Base-by-base conservation (phyloP, 2,797 vertebrate genomes). In the Zalophus californianus region DNA sequence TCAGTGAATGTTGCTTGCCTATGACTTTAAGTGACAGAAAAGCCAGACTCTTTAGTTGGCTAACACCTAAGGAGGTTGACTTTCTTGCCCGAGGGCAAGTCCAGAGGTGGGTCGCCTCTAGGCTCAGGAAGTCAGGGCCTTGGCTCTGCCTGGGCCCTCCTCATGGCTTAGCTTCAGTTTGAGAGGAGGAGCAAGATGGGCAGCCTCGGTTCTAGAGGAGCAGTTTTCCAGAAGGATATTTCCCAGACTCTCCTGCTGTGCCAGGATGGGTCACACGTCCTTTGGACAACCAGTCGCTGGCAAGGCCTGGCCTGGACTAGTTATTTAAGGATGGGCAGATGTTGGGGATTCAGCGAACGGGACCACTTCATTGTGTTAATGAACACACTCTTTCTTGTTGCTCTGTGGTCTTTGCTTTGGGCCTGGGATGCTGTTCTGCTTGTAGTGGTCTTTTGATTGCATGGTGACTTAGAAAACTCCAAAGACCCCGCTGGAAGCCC, bases 121-220 rank as follows among this genome's bases (percentile, higher is more conserved):
- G 8, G 14, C 25, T 20, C 27, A 0, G 29, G 38, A 29, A 2
- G 10, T 13, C 25, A 6, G 64, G 62, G 29, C 58, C 2, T 58
- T 7, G 52, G 38, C 52, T n/a, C 9, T 12, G 72, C 72, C 29
- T 4, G 2, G 14, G 16, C 35, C 60, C 3, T 44, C 29, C 5
- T 6, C 44, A 7, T 0, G 6, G 12, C 27, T 58, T 12, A 27
- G 44, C 23, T 32, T 79, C 32, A 12, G 15, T 73, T 52, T 70
- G 1, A 1, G 60, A 70, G 0, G 29, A 60, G 82, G 68, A 91
- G 60, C 1, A 32, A 38, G 77, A 58, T 3, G 60, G 60, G 78
- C 0, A 0, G 54, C 66, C 27, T 9, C 12, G 0, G 66, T 5
- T 7, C 14, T 38, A 64, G 66, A 21, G 0, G 38, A 1, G 5